Evolutionary conservation across 37 sponge, comb jelly and placozoan species (phyloP), one percentile per base, ranked within the genome.

Genomic region (Tethya wilhelma): DNA sequence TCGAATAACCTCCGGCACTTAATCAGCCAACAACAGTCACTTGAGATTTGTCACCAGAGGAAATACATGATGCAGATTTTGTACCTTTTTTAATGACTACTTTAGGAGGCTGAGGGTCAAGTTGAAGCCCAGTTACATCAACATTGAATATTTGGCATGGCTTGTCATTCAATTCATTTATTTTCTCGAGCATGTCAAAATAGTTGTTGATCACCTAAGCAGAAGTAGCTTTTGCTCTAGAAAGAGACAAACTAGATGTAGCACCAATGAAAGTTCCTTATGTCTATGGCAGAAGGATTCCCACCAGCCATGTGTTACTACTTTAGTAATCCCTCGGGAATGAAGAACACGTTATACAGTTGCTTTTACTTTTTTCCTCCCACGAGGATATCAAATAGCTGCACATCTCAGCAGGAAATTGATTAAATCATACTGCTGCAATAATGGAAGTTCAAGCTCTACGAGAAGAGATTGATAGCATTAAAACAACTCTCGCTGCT

Each of bases 11-110:
- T 38, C 73, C 73, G 1, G 75, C 75, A 83, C 58, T 75, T 2
- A 71, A 57, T 64, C 75, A 83, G 25, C 56, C 84, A 2, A 83
- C 56, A 23, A 83, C 67, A 4, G 75, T 83, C 2, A 83, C 45
- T 40, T 83, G 84, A 0, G 53, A 1, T 26, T 83, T 73, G 38
- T 38, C 38, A 11, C 84, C 74, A 42, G 34, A 42, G 4, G 71
- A 70, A 2, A 63, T 68, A 32, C 30, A 34, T 4, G 55, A 70
- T 2, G 67, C 33, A 12, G 71, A 34, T 43, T 78, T 78, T 20
- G 71, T 41, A 20, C 66, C 55, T 70, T 38, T 78, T 23, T 44
- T 20, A 2, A 68, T 62, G 22, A 78, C 67, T 71, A 78, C 12
- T 26, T 65, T 63, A 7, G 8, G 25, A 2, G 79, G 43, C 26